Conservation (phyloP, 1,140 invertebrate species). For the Ylistrum balloti region DNA sequence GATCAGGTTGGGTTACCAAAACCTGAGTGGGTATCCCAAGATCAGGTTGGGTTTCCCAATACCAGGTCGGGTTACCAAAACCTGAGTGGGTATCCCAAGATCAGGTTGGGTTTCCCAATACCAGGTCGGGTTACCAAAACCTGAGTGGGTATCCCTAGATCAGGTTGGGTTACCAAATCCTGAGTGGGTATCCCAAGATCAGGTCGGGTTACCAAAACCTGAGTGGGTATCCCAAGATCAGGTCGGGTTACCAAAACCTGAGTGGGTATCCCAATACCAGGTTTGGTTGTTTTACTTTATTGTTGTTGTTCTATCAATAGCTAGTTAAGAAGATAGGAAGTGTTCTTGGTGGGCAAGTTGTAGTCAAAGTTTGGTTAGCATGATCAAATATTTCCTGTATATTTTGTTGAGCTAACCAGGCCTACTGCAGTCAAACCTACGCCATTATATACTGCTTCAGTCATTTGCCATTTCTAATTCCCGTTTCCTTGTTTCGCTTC, state of each 20-base stretch:
- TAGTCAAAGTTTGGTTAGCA: not conserved
- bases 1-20: not conserved
- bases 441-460: not conserved
- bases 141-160: not conserved
- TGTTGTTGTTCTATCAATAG: not conserved
- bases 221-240: not conserved
- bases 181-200: too few relatives aligned
- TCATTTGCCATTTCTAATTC: slow-evolving; percentile 39
- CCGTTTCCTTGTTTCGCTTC: not conserved
- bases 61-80: too few relatives aligned
- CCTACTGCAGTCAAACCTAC: not conserved
- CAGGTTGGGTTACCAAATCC: not conserved
- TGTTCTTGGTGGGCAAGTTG: not conserved
- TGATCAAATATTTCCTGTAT: not conserved
- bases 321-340: not conserved
- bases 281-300: not conserved
- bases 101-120: not conserved
- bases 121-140: not conserved
- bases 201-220: not conserved
- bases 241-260: too few relatives aligned
- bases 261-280: too few relatives aligned
- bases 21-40: too few relatives aligned
- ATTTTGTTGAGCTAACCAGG: not conserved
- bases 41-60: too few relatives aligned
- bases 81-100: not conserved